These are phyloP conservation scores for Synchiropus splendidus DNA, from an alignment of 2,113 vertebrate species.

Conservation along the genomic window DNA sequence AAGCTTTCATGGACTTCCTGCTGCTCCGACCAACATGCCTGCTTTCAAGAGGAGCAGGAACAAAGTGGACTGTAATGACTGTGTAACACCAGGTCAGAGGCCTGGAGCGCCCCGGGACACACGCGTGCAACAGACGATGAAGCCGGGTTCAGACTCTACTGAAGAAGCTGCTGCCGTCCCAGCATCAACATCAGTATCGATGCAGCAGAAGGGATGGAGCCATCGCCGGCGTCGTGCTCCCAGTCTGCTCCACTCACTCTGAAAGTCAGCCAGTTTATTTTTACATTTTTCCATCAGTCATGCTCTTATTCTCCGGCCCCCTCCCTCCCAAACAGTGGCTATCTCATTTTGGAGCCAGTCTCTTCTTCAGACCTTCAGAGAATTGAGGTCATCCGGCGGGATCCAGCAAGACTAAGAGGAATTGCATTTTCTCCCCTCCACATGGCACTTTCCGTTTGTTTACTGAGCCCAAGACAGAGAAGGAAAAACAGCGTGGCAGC, in stretches of 20 bases:
- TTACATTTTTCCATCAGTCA: constrained; percentile 12
- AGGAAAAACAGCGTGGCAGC: constrained; percentile 12
- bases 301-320: constrained; percentile 8
- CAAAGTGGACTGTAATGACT: too few species aligned
- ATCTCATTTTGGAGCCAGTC: constrained; percentile 19
- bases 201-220: too few species aligned
- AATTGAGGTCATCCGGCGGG: constrained; percentile 33
- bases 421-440: constrained; percentile 6
- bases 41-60: too few species aligned
- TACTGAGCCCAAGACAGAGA: constrained; percentile 31
- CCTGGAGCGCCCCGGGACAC: constrained; percentile 20
- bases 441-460: constrained; percentile 34
- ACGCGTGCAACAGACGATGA: constrained; percentile 5
- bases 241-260: background rate
- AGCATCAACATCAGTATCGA: too few species aligned
- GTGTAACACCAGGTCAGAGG: too few species aligned
- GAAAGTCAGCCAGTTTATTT: constrained; percentile 3
- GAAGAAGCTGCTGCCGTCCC: background rate
- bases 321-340: constrained; percentile 11
- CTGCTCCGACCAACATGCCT: constrained; percentile 40
- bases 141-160: too few species aligned
- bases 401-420: constrained; percentile 31
- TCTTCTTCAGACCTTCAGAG: constrained; percentile 20
- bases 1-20: constrained; percentile 56
- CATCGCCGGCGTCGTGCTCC: too few species aligned